Percentiles rank a stretch among this genome's conserved stretches.
These are phyloP conservation scores for Coracias cyanogaster DNA, from an alignment of 2,797 vertebrate species.

Conservation along the genomic window DNA sequence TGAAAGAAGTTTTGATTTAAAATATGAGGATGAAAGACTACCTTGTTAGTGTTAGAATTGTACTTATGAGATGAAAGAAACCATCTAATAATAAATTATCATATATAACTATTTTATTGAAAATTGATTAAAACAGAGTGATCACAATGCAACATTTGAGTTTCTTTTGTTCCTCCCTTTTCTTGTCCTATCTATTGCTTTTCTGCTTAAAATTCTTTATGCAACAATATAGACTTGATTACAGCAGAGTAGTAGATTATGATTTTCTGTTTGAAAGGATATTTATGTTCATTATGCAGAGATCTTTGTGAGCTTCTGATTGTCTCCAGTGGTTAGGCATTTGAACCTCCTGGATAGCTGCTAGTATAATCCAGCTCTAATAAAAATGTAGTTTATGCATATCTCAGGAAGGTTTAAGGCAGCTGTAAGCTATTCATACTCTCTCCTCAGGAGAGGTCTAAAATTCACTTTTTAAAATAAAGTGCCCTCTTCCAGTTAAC, in stretches of 20 bases:
- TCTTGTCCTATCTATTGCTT: slow-evolving; percentile 23
- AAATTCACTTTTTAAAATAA: slow-evolving; percentile 46
- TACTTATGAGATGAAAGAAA: slow-evolving; percentile 21
- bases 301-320: slow-evolving; percentile 72
- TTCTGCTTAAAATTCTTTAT: slow-evolving; percentile 75
- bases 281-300: slow-evolving; percentile 80
- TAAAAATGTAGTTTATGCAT: slow-evolving; percentile 67
- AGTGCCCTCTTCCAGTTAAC: background rate
- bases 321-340: slow-evolving; percentile 72
- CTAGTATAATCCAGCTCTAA: slow-evolving; percentile 70
- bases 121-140: slow-evolving; percentile 45
- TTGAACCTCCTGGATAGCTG: slow-evolving; percentile 69
- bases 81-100: slow-evolving; percentile 54
- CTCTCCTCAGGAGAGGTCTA: slow-evolving; percentile 42
- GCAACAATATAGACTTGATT: slow-evolving; percentile 79
- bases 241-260: slow-evolving; percentile 62
- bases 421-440: slow-evolving; percentile 52
- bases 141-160: slow-evolving; percentile 45
- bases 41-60: slow-evolving; percentile 1
- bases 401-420: slow-evolving; percentile 55
- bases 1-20: background rate
- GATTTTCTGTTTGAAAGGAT: slow-evolving; percentile 77
- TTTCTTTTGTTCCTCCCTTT: slow-evolving; percentile 46
- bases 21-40: background rate
- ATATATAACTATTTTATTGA: slow-evolving; percentile 56